Conservation (phyloP, 2,888 invertebrate genomes). For the Orthosia gracilis region DNA sequence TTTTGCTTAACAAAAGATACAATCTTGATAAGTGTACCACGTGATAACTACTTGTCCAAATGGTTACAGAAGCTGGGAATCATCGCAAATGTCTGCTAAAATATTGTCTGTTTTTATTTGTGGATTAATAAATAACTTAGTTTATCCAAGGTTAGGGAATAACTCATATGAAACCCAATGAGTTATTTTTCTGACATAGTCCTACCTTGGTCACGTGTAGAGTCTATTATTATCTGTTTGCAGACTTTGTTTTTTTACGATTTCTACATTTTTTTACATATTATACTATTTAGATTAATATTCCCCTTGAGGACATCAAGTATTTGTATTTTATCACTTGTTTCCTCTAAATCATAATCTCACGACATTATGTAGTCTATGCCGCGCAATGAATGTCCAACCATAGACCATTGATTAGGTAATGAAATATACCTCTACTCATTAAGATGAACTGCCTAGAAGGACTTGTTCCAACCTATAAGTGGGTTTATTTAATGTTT, state of each 20-base stretch:
- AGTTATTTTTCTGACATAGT: no score
- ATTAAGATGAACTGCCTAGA: slow-evolving; percentile 18
- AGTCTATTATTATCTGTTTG: neutral
- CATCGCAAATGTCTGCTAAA: neutral
- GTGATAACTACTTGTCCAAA: neutral
- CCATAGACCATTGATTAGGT: slow-evolving; percentile 41
- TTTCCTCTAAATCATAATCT: slow-evolving; percentile 59
- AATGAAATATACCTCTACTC: slow-evolving; percentile 49
- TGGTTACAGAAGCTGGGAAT: no score
- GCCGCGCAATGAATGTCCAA: slow-evolving; percentile 40
- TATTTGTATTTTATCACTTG: slow-evolving; percentile 47
- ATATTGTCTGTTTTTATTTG: neutral
- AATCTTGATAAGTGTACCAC: slow-evolving; percentile 1
- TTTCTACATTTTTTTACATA: no score
- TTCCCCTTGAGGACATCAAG: slow-evolving; percentile 36
- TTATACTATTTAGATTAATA: slow-evolving; percentile 3
- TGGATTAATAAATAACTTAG: no score
- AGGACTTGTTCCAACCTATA: slow-evolving; percentile 1
- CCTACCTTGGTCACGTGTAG: no score
- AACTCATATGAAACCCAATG: no score
- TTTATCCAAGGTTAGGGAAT: no score
- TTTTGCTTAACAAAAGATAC: neutral
- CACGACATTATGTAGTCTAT: slow-evolving; percentile 31
- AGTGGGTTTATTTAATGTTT: neutral
- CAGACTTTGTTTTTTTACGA: neutral